Conservation (phyloP, 2,888 invertebrate genomes). For the Hedychridium roseum region DNA sequence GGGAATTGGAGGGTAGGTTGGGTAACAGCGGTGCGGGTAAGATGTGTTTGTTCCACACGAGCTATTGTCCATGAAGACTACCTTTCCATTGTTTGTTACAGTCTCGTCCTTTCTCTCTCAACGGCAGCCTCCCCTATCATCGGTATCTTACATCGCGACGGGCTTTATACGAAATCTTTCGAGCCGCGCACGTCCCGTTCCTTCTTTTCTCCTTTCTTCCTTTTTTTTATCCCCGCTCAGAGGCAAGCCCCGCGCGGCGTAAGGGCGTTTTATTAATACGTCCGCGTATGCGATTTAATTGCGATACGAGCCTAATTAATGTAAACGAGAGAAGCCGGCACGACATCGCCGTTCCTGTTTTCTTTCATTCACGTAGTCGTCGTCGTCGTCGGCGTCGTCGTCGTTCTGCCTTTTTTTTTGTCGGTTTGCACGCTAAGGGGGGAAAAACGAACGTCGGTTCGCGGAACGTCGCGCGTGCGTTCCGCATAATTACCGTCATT, state of each 20-base stretch:
- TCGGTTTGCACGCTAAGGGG: too few species aligned
- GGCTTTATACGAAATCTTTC: constrained; percentile 24
- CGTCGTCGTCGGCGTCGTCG: too few species aligned
- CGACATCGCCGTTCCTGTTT: too few species aligned
- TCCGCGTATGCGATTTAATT: too few species aligned
- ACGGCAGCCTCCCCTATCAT: constrained; percentile 34
- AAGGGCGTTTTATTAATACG: background rate
- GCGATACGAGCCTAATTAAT: too few species aligned
- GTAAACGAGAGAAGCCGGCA: too few species aligned
- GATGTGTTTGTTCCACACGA: constrained; percentile 62
- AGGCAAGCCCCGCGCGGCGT: background rate
- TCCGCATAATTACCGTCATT: too few species aligned
- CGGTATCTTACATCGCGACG: constrained; percentile 41
- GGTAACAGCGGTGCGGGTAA: constrained; percentile 47
- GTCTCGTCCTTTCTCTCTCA: constrained; percentile 45
- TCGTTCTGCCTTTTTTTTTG: too few species aligned
- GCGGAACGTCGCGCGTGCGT: too few species aligned
- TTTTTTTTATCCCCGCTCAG: too few species aligned
- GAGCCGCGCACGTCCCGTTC: background rate
- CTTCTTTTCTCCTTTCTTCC: background rate
- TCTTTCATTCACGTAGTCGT: too few species aligned
- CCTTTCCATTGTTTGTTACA: constrained; percentile 60
- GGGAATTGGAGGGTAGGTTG: constrained; percentile 29
- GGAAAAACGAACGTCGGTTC: too few species aligned
- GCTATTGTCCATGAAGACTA: constrained; percentile 59